A percentile compares a stretch with the other conserved stretches of the same genome.
Evolutionary conservation across 2,888 invertebrate species (phyloP).

Genomic region (Idaea straminata): DNA sequence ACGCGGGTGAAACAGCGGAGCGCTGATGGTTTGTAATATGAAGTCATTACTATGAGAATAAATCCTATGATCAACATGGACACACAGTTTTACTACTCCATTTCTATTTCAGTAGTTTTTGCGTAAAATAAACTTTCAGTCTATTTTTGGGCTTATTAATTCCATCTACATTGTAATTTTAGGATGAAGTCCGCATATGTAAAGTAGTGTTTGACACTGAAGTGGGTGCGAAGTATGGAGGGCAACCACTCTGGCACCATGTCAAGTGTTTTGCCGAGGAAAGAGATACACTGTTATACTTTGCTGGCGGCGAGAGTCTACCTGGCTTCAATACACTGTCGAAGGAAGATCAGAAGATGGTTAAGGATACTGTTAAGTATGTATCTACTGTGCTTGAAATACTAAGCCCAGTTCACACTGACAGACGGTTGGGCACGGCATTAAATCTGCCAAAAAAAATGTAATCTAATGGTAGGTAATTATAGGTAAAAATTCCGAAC

Average conservation of each 20-base stretch:
- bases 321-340: constrained; percentile 87
- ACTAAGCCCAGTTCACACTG: too few relatives aligned
- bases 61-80: too few relatives aligned
- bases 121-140: background rate
- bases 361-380: constrained; percentile 84
- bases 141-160: background rate
- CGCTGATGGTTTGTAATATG: too few relatives aligned
- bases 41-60: too few relatives aligned
- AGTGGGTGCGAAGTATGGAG: constrained; percentile 89
- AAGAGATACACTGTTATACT: constrained; percentile 86
- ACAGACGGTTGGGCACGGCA: too few relatives aligned
- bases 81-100: too few relatives aligned
- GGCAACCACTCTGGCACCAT: constrained; percentile 94
- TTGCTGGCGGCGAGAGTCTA: constrained; percentile 84
- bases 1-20: too few relatives aligned
- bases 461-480: too few relatives aligned
- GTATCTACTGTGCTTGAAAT: constrained; percentile 36
- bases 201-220: constrained; percentile 93
- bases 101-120: background rate
- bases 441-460: too few relatives aligned
- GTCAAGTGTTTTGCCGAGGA: constrained; percentile 91
- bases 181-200: constrained; percentile 87
- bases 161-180: constrained; percentile 29
- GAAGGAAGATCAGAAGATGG: constrained; percentile 84
- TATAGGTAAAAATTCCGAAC: too few relatives aligned